Conservation (phyloP, 2,113 vertebrate species). For the Carassius auratus region DNA sequence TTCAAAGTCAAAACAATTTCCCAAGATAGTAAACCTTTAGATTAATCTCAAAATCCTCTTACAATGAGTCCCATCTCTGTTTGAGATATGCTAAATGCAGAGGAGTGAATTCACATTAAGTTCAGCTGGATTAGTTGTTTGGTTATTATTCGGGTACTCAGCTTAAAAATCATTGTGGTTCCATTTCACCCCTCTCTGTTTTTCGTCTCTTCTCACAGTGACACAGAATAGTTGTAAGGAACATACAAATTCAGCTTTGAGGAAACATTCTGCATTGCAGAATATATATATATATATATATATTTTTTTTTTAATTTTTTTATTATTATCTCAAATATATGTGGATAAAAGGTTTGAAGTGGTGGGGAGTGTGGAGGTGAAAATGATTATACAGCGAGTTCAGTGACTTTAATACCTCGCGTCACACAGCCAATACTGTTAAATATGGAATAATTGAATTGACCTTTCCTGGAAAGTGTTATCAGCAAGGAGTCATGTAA, state of each 20-base stretch:
- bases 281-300: too few relatives aligned
- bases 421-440: neutral
- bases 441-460: neutral
- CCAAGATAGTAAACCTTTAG: neutral
- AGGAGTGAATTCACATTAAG: neutral
- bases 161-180: neutral
- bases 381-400: neutral
- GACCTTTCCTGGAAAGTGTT: neutral
- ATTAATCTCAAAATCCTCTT: neutral
- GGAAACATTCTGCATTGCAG: neutral
- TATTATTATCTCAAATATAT: neutral
- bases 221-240: neutral
- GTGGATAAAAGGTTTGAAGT: neutral
- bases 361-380: neutral
- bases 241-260: slow-evolving; percentile 21
- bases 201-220: slow-evolving; percentile 20
- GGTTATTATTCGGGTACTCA: neutral
- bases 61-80: neutral
- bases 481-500: slow-evolving; percentile 3
- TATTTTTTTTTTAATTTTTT: neutral
- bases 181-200: neutral
- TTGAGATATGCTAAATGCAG: neutral
- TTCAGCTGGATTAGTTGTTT: neutral
- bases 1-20: neutral
- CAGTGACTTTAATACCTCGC: neutral